Evolutionary conservation across 2,888 invertebrate species (phyloP).

Genomic region (Standfussiana lucernea): DNA sequence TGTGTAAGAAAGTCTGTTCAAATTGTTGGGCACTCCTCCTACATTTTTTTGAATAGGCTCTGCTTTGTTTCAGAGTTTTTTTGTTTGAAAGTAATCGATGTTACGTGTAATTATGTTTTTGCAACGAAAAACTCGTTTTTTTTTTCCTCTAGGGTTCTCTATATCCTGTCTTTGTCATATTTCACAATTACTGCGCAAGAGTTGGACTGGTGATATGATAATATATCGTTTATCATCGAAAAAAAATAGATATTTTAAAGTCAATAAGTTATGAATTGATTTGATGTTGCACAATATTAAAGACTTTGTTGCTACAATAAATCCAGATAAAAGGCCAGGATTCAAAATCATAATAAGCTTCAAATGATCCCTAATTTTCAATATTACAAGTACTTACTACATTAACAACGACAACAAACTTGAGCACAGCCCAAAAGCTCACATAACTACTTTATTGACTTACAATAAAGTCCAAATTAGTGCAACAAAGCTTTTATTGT

Average conservation of each 20-base stretch:
- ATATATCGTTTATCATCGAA: background rate
- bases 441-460: background rate
- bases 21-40: slow-evolving; percentile 28
- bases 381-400: slow-evolving; percentile 51
- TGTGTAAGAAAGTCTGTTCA: slow-evolving; percentile 48
- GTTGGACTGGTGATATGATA: background rate
- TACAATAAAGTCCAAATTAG: slow-evolving; percentile 48
- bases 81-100: slow-evolving; percentile 40
- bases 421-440: background rate
- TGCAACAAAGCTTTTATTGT: slow-evolving; percentile 57
- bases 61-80: slow-evolving; percentile 5
- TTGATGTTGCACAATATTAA: background rate
- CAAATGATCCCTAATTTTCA: slow-evolving; percentile 42
- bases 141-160: background rate
- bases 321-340: background rate
- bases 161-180: background rate
- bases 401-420: slow-evolving; percentile 33
- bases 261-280: background rate
- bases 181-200: background rate
- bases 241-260: background rate
- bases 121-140: background rate
- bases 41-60: slow-evolving; percentile 30
- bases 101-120: slow-evolving; percentile 8
- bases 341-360: slow-evolving; percentile 12
- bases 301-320: background rate